Evolutionary conservation across 2,797 vertebrate species (phyloP).

Genomic region (Cygnus olor): DNA sequence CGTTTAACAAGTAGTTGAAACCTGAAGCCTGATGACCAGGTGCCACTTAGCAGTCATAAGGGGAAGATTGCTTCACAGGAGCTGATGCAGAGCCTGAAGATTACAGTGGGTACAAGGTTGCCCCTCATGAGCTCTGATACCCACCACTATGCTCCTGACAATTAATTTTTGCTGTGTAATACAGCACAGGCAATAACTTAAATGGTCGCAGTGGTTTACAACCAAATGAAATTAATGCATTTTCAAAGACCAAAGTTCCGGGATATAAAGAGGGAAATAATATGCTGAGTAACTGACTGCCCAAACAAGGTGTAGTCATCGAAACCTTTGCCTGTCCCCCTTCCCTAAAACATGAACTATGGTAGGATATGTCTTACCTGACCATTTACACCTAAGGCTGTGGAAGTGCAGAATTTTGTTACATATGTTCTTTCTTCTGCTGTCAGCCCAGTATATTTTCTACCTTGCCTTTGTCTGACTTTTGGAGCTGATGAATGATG

Average conservation of each 20-base stretch:
- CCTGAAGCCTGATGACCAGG: neutral
- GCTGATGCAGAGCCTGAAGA: neutral
- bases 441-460: neutral
- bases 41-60: neutral
- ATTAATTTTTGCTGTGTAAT: neutral
- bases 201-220: constrained; percentile 5
- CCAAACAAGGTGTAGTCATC: neutral
- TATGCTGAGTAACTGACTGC: neutral
- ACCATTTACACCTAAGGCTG: neutral
- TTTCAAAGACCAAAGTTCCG: neutral
- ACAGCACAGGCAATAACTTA: neutral
- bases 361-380: neutral
- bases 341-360: neutral
- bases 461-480: neutral
- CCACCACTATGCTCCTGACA: neutral
- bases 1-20: neutral
- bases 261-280: neutral
- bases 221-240: neutral
- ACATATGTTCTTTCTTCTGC: neutral
- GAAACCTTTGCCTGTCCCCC: neutral
- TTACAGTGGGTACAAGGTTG: neutral
- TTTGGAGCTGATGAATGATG: neutral
- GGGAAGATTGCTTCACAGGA: neutral
- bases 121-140: neutral
- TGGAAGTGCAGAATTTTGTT: neutral